These are phyloP conservation scores for Ecdyonurus torrentis DNA, from an alignment of 2,888 invertebrate genomes.

Conservation along the genomic window DNA sequence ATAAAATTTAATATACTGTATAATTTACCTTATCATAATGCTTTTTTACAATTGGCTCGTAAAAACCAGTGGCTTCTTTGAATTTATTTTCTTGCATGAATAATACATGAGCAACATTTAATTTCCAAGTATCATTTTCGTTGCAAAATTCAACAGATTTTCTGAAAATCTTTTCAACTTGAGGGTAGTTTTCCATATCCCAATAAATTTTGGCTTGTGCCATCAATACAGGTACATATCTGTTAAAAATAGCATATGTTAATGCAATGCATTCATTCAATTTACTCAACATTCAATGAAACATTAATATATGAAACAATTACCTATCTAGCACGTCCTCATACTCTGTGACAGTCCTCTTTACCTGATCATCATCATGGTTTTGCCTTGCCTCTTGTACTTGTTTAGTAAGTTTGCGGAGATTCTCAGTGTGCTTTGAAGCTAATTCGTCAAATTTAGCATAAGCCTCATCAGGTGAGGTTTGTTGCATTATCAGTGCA, in stretches of 20 bases:
- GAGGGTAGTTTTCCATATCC: slow-evolving; percentile 89
- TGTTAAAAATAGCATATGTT: slow-evolving; percentile 18
- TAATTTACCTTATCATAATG: slow-evolving; percentile 62
- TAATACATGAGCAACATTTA: slow-evolving; percentile 95
- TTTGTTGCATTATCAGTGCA: slow-evolving; percentile 92
- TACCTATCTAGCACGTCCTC: slow-evolving; percentile 69
- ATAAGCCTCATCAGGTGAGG: slow-evolving; percentile 90
- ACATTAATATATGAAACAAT: slow-evolving; percentile 13
- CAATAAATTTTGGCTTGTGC: slow-evolving; percentile 98
- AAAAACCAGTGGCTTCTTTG: slow-evolving; percentile 94
- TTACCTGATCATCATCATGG: slow-evolving; percentile 75
- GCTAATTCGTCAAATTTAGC: slow-evolving; percentile 90
- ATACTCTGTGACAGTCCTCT: slow-evolving; percentile 80
- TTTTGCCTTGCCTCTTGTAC: slow-evolving; percentile 83
- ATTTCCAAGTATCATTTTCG: slow-evolving; percentile 90
- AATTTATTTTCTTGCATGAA: slow-evolving; percentile 99
- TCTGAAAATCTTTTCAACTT: slow-evolving; percentile 92
- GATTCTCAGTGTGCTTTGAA: slow-evolving; percentile 71
- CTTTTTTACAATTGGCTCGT: slow-evolving; percentile 93
- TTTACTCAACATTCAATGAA: not conserved
- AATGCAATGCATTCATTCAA: slow-evolving; percentile 1
- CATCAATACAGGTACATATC: slow-evolving; percentile 97
- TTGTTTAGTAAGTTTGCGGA: slow-evolving; percentile 83
- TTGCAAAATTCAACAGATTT: slow-evolving; percentile 97
- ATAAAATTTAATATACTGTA: slow-evolving; percentile 5